Base-by-base conservation (phyloP, 1,140 invertebrate genomes). In the Musca domestica region DNA sequence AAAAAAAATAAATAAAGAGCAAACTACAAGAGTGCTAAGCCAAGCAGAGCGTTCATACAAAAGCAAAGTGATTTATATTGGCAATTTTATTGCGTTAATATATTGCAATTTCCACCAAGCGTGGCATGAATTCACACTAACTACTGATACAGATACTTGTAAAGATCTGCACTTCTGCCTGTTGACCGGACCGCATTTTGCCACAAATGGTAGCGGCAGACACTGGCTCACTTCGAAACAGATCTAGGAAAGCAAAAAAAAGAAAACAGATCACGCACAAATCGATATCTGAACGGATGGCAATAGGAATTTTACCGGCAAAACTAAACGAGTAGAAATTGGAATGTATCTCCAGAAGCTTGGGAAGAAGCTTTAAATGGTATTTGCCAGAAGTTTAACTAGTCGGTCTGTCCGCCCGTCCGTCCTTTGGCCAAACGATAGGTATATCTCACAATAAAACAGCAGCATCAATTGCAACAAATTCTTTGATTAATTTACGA, bases 401-500 rank as follows among this genome's bases (percentile, higher is more conserved):
- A 9, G 34, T 41, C 34, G 4, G 34, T 41, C 34, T 5, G 10
- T 41, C 34, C 2, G 10, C n/a, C 10, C 4, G 34, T 2, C 34
- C 34, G 34, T 5, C 6, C 34, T 12, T 10, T 10, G 5, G 12
- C 2, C 34, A 10, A 41, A 10, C 34, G 34, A 12, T 9, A 5
- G 34, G 4, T 12, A 5, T 41, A 41, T 41, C 34, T 65, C 10
- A 65, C 64, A 65, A 65, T 19, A 12, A 30, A 65, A 23, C 64
- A 48, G 15, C 64, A 65, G 47, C 23, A 34, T 17, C 41, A 65
- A 65, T 48, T 58, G 52, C 52, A 22, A 34, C 22, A 68, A 64
- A 46, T 49, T 54, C 27, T 58, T 63, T 68, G 41, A 27, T 48
- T 68, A 68, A 68, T 68, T 64, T 68, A 61, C 67, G 47, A 68